Percentiles rank a stretch among this genome's conserved stretches.
phyloP scores from a whole-genome alignment of 2,797 vertebrate species.

The Phrynocephalus vlangalii region DNA sequence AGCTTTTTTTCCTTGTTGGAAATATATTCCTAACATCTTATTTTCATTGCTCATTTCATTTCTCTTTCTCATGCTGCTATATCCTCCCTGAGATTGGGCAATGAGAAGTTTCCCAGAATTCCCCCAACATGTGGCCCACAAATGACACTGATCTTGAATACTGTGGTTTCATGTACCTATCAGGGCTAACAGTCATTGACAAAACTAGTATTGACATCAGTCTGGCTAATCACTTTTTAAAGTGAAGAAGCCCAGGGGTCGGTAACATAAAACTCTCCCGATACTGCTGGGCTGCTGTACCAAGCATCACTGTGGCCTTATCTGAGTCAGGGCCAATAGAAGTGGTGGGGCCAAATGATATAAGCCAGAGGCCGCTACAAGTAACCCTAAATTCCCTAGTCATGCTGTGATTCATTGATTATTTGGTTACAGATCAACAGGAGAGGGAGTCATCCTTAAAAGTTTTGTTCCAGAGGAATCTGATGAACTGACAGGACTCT shows the following conservation, averaged over 20 bases:
- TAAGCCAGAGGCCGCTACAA: neutral
- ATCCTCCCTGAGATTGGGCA: neutral
- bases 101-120: neutral
- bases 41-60: neutral
- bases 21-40: neutral
- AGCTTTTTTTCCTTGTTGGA: neutral
- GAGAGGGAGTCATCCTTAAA: neutral
- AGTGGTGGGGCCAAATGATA: neutral
- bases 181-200: neutral
- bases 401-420: neutral
- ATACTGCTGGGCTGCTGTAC: neutral
- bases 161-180: neutral
- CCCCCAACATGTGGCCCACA: neutral
- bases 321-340: neutral
- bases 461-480: neutral
- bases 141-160: neutral
- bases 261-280: too few relatives aligned
- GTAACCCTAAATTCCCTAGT: neutral
- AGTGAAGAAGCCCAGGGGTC: neutral
- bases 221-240: neutral
- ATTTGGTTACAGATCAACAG: neutral
- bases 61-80: neutral
- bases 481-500: neutral
- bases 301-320: neutral
- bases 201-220: too few relatives aligned